phyloP scores from a whole-genome alignment of 2,797 vertebrate species.

The Dromococcyx pavoninus region DNA sequence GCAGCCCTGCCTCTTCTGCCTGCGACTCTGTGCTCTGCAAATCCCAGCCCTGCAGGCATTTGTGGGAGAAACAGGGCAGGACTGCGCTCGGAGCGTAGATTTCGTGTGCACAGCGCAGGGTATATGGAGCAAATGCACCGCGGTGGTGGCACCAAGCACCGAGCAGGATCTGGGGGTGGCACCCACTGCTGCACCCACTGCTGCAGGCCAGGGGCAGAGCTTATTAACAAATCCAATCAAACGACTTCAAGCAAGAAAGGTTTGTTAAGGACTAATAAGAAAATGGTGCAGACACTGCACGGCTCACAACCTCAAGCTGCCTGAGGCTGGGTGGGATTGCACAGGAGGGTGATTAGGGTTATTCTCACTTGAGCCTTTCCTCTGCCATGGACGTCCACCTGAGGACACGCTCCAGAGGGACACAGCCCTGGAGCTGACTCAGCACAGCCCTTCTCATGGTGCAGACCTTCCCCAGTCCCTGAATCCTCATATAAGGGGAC shows the following conservation, averaged over 20 bases:
- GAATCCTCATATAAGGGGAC: background rate
- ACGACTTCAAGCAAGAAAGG: background rate
- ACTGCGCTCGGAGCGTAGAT: background rate
- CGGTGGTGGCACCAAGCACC: accelerated
- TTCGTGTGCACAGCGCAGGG: background rate
- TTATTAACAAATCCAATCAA: background rate
- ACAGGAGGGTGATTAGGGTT: background rate
- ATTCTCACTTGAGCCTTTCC: background rate
- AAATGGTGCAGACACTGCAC: background rate
- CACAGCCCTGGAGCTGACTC: background rate
- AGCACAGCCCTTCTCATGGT: background rate
- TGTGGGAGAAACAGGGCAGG: background rate
- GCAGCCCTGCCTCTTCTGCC: background rate
- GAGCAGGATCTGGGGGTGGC: background rate
- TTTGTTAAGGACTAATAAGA: background rate
- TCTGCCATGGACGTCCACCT: background rate
- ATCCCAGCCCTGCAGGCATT: background rate
- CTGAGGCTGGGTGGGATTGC: background rate
- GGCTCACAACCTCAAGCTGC: background rate
- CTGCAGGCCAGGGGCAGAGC: background rate
- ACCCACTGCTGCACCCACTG: background rate
- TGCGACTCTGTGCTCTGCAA: background rate
- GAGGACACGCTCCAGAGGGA: background rate
- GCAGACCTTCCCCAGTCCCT: background rate
- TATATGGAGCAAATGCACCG: background rate